Percentiles rank a stretch among this genome's conserved stretches.
Conservation (phyloP, 2,888 invertebrate species). For the Drosophila phalerata region DNA sequence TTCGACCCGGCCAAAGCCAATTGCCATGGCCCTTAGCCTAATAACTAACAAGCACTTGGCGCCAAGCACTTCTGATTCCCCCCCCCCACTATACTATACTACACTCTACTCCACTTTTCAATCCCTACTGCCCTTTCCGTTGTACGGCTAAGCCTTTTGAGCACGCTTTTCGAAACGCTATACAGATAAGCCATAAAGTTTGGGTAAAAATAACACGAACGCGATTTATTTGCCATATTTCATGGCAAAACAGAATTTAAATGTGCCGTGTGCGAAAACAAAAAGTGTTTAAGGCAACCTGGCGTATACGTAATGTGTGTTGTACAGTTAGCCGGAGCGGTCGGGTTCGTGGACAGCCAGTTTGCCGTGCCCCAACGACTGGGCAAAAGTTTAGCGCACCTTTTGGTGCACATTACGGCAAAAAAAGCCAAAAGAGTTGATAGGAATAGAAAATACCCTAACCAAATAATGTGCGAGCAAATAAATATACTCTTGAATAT, state of each 20-base stretch:
- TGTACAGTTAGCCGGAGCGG: conserved; percentile 46
- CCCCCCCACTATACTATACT: background rate
- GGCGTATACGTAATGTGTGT: conserved; percentile 76
- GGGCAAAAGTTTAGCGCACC: conserved; percentile 64
- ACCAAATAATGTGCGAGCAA: background rate
- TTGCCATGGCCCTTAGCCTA: conserved; percentile 66
- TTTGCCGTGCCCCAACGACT: conserved; percentile 32
- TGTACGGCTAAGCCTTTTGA: conserved; percentile 62
- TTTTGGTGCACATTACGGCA: conserved; percentile 60
- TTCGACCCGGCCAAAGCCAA: conserved; percentile 49
- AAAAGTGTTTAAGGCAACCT: conserved; percentile 76
- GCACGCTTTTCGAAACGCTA: conserved; percentile 61
- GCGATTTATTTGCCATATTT: conserved; percentile 80
- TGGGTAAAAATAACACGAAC: conserved; percentile 58
- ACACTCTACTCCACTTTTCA: background rate
- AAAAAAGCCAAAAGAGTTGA: background rate
- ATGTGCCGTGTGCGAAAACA: conserved; percentile 75
- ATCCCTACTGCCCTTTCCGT: background rate
- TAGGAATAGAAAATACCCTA: conserved; percentile 7
- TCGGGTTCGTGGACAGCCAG: background rate
- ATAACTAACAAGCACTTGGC: conserved; percentile 77
- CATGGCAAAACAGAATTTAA: conserved; percentile 76
- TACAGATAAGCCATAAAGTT: conserved; percentile 77
- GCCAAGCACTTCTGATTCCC: conserved; percentile 24
- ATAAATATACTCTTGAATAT: too few relatives aligned